These are phyloP conservation scores for Diplodus puntazzo DNA, from an alignment of 2,797 vertebrate genomes.

Conservation along the genomic window DNA sequence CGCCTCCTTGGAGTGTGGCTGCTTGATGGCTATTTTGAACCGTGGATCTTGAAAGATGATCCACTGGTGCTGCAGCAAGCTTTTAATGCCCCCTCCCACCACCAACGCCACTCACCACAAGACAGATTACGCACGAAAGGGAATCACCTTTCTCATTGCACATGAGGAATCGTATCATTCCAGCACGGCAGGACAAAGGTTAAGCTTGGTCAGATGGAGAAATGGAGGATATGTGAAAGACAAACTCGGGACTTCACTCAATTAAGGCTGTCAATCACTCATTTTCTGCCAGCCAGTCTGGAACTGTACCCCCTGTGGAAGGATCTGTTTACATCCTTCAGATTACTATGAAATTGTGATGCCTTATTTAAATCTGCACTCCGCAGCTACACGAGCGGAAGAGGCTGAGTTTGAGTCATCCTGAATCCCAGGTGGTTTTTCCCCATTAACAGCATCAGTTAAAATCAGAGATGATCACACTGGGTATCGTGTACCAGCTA, in stretches of 20 bases:
- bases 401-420: constrained; percentile 14
- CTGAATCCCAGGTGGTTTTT: constrained; percentile 6
- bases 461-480: constrained; percentile 33
- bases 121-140: constrained; percentile 60
- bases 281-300: constrained; percentile 32
- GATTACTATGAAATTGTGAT: constrained; percentile 57
- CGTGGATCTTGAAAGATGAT: constrained; percentile 72
- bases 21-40: constrained; percentile 80
- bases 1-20: constrained; percentile 66
- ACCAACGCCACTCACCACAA: constrained; percentile 14
- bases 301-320: constrained; percentile 25
- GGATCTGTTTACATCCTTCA: constrained; percentile 58
- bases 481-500: constrained; percentile 33
- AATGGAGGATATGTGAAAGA: constrained; percentile 29
- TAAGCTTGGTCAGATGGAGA: constrained; percentile 43
- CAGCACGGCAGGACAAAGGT: constrained; percentile 50
- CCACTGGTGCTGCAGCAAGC: constrained; percentile 38
- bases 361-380: constrained; percentile 62
- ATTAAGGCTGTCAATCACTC: constrained; percentile 49
- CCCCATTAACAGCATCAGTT: not conserved
- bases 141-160: constrained; percentile 66
- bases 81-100: constrained; percentile 55
- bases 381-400: constrained; percentile 27
- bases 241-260: constrained; percentile 43
- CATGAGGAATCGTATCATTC: constrained; percentile 61